Evolutionary conservation across 2,797 vertebrate genomes (phyloP), one percentile per base, ranked within the genome.

Genomic region (Lindbergichthys nudifrons): DNA sequence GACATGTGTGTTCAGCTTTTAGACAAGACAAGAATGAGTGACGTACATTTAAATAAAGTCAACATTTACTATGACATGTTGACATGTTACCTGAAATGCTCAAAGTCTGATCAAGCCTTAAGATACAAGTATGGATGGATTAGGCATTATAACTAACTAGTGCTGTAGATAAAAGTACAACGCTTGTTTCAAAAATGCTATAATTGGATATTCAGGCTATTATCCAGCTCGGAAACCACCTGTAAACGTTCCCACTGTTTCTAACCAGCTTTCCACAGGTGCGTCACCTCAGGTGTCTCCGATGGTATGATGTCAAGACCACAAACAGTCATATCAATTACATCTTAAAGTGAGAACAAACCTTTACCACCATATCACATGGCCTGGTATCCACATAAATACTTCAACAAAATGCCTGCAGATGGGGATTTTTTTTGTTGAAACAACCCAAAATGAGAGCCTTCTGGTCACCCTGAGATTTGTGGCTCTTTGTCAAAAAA

Each of bases 271-370:
- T 46, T 46, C 65, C 23, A 75, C 76, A 80, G 63, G 70, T 69
- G 63, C 66, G 47, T 59, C 18, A 64, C 42, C 81, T 77, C 67
- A 75, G 60, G 51, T 73, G 51, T 10, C 26, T 30, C 13, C 1
- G 0, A n/a, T 18, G 30, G 26, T 19, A 63, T 80, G 69, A 81
- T 43, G 50, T 75, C 81, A 75, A 72, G 9, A 51, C 62, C 45
- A 48, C 63, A 36, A 36, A 57, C 6, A 59, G 21, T 16, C 23
- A 6, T 36, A 65, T 75, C 50, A 53, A 13, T 59, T 15, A 14
- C 9, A 39, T n/a, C 68, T 43, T 5, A 9, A 48, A 70, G 60
- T 13, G 12, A 65, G 53, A 70, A 32, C n/a, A 66, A 46, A 59
- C 26, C 16, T 47, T 42, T 14, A 42, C 12, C 32, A 61, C 11